Evolutionary conservation across 2,113 vertebrate genomes (phyloP).

Genomic region (Fukomys damarensis): DNA sequence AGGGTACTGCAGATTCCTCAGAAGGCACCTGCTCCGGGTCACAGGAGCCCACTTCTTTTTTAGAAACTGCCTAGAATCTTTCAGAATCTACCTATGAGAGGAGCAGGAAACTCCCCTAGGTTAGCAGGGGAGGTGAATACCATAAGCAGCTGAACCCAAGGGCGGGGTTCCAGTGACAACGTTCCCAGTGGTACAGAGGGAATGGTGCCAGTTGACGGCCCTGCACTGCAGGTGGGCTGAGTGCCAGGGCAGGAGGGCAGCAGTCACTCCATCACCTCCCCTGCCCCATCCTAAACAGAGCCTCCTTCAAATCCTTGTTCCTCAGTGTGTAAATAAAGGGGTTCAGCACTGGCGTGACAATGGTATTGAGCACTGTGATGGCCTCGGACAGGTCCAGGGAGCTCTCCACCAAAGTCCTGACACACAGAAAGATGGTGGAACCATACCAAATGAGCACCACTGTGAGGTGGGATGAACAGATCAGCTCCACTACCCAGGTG

Average conservation of each 20-base stretch:
- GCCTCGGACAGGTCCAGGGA: conserved; percentile 51
- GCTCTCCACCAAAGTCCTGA: conserved; percentile 50
- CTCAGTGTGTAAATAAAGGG: conserved; percentile 36
- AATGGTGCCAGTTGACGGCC: background rate
- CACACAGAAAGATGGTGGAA: conserved; percentile 41
- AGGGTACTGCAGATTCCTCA: background rate
- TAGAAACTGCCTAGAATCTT: too few species aligned
- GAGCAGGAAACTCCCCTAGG: accelerated
- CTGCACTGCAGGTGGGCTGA: background rate
- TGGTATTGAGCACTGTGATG: conserved; percentile 20
- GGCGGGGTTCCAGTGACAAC: accelerated
- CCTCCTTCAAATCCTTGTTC: conserved; percentile 39
- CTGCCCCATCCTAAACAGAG: background rate
- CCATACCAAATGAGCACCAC: conserved; percentile 58
- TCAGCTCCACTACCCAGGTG: background rate
- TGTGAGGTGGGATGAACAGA: conserved; percentile 55
- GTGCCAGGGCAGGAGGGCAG: too few species aligned
- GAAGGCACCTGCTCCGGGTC: background rate
- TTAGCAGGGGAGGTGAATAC: accelerated
- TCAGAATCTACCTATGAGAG: background rate
- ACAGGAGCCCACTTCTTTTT: background rate
- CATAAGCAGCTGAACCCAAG: background rate
- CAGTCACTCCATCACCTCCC: background rate
- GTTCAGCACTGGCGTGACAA: conserved; percentile 30
- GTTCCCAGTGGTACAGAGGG: accelerated